Conservation (phyloP, 2,797 vertebrate genomes). For the Sebastes flavidus region DNA sequence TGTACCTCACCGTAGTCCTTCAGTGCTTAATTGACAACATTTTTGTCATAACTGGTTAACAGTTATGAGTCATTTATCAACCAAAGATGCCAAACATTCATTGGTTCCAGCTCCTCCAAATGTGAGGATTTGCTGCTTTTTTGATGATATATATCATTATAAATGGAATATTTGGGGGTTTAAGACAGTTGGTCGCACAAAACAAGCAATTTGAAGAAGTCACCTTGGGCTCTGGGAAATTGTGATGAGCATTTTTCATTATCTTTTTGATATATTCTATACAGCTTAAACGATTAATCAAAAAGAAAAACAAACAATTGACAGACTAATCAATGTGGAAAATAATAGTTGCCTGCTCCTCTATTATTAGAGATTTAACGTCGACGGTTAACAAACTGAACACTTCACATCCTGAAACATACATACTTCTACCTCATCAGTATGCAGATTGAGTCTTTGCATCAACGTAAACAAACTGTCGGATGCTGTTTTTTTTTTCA, state of each 20-base stretch:
- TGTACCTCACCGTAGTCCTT: background rate
- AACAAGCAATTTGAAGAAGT: background rate
- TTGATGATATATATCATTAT: background rate
- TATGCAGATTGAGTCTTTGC: slow-evolving; percentile 29
- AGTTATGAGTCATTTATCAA: too few relatives aligned
- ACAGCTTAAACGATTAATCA: background rate
- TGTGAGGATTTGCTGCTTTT: background rate
- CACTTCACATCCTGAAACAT: background rate
- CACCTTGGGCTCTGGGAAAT: background rate
- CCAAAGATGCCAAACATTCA: background rate
- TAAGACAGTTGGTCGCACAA: background rate
- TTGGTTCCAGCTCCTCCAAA: background rate
- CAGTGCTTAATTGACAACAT: background rate
- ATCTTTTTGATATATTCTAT: background rate
- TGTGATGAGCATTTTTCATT: background rate
- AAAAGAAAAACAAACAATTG: background rate
- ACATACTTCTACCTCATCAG: slow-evolving; percentile 16
- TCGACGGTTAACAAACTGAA: background rate
- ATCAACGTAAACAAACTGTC: slow-evolving; percentile 48
- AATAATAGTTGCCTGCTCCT: background rate
- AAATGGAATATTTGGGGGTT: background rate
- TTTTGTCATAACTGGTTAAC: background rate
- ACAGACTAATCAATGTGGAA: background rate
- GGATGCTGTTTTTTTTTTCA: slow-evolving; percentile 1
- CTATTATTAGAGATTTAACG: background rate